A percentile compares a stretch with the other conserved stretches of the same genome.
These are phyloP conservation scores for Amphipoea oculea DNA, from an alignment of 2,888 invertebrate species.

Conservation along the genomic window DNA sequence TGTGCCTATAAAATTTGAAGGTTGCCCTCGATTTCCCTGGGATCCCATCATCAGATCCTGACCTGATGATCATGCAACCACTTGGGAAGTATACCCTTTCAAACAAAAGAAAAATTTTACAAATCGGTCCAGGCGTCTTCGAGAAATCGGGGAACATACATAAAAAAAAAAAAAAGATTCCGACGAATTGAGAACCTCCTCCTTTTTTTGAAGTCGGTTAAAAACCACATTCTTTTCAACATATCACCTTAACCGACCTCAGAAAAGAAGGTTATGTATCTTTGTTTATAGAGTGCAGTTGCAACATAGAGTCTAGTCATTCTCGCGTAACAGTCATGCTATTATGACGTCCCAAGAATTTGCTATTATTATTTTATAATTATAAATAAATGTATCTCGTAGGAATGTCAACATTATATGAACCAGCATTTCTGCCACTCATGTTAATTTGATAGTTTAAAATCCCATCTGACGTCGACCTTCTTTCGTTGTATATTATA, in stretches of 20 bases:
- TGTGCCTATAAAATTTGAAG: too few relatives aligned
- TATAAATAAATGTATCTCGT: background rate
- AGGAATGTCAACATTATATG: background rate
- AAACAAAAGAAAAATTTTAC: too few relatives aligned
- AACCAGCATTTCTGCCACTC: slow-evolving; percentile 14
- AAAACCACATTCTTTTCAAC: too few relatives aligned
- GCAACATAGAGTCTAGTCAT: background rate
- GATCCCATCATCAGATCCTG: too few relatives aligned
- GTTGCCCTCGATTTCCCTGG: too few relatives aligned
- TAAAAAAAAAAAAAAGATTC: too few relatives aligned
- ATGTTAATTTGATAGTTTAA: background rate
- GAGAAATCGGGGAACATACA: too few relatives aligned
- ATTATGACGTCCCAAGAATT: background rate
- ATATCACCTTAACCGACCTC: background rate
- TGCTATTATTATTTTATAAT: slow-evolving; percentile 6
- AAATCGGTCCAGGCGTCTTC: too few relatives aligned
- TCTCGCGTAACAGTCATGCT: background rate
- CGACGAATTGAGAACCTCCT: too few relatives aligned
- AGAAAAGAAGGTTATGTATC: background rate
- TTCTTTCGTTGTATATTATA: background rate
- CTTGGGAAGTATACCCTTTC: too few relatives aligned
- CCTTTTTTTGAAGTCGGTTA: too few relatives aligned
- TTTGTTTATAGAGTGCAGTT: background rate
- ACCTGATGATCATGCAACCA: too few relatives aligned
- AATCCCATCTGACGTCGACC: background rate